Conservation (phyloP, 2,797 vertebrate genomes). For the Phataginus tetradactyla region DNA sequence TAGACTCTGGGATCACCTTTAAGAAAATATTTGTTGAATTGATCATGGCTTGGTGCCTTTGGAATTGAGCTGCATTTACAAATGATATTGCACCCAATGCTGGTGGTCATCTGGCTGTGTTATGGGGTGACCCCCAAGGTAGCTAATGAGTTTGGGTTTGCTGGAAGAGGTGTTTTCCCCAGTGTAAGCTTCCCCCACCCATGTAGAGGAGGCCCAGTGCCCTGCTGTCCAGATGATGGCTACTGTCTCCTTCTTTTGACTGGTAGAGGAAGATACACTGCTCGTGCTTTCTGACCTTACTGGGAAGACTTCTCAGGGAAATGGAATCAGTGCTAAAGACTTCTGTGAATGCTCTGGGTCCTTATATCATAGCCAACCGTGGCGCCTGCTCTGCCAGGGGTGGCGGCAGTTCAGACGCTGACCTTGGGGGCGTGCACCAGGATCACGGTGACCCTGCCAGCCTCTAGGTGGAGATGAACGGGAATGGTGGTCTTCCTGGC, state of each 20-base stretch:
- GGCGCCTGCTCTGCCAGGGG: background rate
- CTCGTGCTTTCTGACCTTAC: constrained; percentile 7
- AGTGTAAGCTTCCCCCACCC: background rate
- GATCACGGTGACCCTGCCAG: background rate
- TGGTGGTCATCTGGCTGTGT: background rate
- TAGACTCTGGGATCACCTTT: background rate
- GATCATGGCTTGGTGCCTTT: background rate
- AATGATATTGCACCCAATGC: background rate
- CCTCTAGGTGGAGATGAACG: background rate
- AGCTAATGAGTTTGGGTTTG: background rate
- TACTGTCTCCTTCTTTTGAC: background rate
- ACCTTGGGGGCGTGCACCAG: background rate
- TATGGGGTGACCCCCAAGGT: background rate
- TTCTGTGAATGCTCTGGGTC: background rate
- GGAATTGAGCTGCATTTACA: background rate
- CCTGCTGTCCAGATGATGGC: background rate
- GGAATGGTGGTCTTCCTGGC: background rate
- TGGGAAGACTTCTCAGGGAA: background rate
- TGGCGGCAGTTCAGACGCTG: background rate
- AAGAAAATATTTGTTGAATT: constrained; percentile 61
- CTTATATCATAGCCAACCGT: background rate
- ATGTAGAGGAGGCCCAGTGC: constrained; percentile 15
- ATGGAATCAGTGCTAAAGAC: background rate
- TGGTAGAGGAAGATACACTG: background rate
- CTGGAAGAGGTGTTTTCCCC: background rate